A percentile compares a stretch with the other conserved stretches of the same genome.
Evolutionary conservation across 2,797 vertebrate genomes (phyloP).

Genomic region (Knipowitschia caucasica): DNA sequence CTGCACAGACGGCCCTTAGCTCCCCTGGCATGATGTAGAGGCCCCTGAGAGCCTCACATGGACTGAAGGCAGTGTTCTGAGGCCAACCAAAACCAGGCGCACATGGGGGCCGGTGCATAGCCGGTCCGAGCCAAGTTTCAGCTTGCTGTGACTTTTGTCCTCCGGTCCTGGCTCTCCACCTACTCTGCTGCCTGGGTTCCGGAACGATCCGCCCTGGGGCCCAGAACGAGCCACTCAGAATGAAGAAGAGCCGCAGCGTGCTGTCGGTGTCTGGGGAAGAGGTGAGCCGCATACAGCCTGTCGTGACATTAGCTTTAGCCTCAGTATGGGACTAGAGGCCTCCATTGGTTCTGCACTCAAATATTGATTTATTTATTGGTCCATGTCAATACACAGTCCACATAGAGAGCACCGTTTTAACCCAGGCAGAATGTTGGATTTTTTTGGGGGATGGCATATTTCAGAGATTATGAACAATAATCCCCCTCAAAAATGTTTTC

Average conservation of each 20-base stretch:
- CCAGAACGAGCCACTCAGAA: conserved; percentile 78
- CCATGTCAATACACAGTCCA: no score
- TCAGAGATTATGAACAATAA: no score
- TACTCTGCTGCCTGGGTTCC: conserved; percentile 79
- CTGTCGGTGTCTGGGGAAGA: conserved; percentile 76
- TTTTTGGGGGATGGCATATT: no score
- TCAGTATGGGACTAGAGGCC: no score
- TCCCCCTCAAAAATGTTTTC: no score
- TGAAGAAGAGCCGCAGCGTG: conserved; percentile 79
- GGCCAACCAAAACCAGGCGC: conserved; percentile 17
- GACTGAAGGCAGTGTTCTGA: conserved; percentile 21
- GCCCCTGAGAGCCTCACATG: conserved; percentile 24
- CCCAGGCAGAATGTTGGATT: no score
- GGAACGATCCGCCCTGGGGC: conserved; percentile 76
- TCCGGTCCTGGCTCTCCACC: conserved; percentile 79
- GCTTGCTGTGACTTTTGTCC: conserved; percentile 71
- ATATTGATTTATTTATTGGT: no score
- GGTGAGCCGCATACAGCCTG: conserved; percentile 52
- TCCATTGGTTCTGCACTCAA: no score
- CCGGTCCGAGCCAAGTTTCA: conserved; percentile 71
- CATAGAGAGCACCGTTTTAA: no score
- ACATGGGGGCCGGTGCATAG: conserved; percentile 70
- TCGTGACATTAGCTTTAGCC: neutral
- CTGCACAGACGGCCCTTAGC: conserved; percentile 20
- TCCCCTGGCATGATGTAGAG: conserved; percentile 27